phyloP scores from a whole-genome alignment of 2,888 invertebrate species.

The Graphium colonna region DNA sequence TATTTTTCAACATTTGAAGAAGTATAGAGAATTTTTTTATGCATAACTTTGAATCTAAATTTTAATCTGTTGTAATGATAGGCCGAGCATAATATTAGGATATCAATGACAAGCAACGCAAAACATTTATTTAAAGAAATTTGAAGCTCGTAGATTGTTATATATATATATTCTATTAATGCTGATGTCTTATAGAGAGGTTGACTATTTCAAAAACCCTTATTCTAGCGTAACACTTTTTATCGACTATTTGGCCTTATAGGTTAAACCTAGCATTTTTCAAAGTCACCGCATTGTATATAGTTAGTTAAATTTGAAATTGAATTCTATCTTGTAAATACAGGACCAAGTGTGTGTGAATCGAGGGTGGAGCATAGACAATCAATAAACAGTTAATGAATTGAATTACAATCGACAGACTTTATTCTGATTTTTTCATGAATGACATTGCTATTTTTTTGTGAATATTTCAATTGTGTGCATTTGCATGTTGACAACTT shows the following conservation, averaged over 20 bases:
- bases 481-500: too few relatives aligned
- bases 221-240: slow-evolving; percentile 12
- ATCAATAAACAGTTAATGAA: slow-evolving; percentile 46
- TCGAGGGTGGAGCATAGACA: slow-evolving; percentile 39
- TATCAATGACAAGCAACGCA: neutral
- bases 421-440: slow-evolving; percentile 17
- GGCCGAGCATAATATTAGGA: neutral
- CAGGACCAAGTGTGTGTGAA: slow-evolving; percentile 63
- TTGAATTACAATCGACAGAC: slow-evolving; percentile 31
- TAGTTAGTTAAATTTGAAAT: slow-evolving; percentile 69
- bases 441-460: too few relatives aligned
- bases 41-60: neutral
- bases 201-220: neutral
- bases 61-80: neutral
- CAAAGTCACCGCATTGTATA: slow-evolving; percentile 49
- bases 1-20: neutral
- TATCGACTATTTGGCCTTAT: slow-evolving; percentile 2
- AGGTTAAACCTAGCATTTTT: slow-evolving; percentile 15
- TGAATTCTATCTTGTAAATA: slow-evolving; percentile 64
- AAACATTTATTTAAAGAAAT: neutral
- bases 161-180: neutral
- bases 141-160: neutral
- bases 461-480: too few relatives aligned
- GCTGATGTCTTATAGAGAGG: neutral
- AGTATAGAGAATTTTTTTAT: neutral